Conservation (phyloP, 2,888 invertebrate species). For the Cotesia congregata region DNA sequence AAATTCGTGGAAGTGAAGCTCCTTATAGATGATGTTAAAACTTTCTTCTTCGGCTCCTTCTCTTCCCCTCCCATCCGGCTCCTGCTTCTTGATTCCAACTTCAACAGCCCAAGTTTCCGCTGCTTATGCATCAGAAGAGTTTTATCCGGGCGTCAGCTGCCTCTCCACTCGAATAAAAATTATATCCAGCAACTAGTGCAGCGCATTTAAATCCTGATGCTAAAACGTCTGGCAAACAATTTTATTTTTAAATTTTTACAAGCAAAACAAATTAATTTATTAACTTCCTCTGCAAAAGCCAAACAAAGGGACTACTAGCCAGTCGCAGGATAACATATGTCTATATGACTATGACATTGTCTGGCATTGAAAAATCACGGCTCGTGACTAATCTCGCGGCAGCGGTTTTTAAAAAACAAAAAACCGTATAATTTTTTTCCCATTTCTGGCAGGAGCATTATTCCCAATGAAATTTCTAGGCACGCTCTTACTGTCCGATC, state of each 20-base stretch:
- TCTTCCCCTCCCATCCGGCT: too few relatives aligned
- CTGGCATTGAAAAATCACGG: neutral
- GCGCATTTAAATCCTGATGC: too few relatives aligned
- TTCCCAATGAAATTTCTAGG: conserved; percentile 39
- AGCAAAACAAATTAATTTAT: too few relatives aligned
- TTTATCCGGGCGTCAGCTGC: conserved; percentile 23
- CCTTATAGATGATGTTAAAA: neutral
- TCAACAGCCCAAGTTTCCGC: neutral
- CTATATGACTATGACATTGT: neutral
- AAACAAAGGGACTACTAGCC: too few relatives aligned
- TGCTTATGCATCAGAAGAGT: conserved; percentile 17
- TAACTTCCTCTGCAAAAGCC: too few relatives aligned
- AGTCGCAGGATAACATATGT: too few relatives aligned
- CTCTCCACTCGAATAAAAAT: neutral
- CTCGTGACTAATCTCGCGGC: conserved; percentile 36
- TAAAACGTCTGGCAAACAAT: too few relatives aligned
- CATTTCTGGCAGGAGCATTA: conserved; percentile 24
- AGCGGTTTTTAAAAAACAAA: neutral
- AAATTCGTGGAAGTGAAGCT: neutral
- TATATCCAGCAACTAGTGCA: neutral
- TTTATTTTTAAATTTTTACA: too few relatives aligned
- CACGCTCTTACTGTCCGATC: conserved; percentile 34
- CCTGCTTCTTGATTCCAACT: neutral
- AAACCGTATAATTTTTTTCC: conserved; percentile 13
- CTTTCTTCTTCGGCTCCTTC: neutral